These are phyloP conservation scores for Platorchestia sp. DNA, from an alignment of 1,140 invertebrate genomes.

Conservation along the genomic window DNA sequence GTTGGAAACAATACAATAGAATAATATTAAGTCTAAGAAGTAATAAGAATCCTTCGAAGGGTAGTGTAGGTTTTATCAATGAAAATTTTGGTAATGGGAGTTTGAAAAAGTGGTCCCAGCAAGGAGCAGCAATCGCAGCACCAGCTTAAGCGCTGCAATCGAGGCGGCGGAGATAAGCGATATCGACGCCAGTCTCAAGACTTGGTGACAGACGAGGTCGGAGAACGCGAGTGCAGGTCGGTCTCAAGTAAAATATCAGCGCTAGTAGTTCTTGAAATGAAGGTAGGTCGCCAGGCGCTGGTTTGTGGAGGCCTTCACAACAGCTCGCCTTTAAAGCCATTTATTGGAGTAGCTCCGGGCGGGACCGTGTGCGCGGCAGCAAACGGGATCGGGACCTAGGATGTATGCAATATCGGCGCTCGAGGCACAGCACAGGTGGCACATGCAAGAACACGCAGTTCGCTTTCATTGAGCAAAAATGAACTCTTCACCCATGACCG, in stretches of 20 bases:
- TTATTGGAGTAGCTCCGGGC: neutral
- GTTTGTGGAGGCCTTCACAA: conserved; percentile 10
- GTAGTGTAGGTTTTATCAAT: no score
- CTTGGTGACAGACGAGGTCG: neutral
- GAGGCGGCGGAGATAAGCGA: neutral
- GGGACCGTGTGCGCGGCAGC: neutral
- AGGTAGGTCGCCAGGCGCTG: neutral
- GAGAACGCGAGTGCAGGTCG: neutral
- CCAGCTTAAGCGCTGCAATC: neutral
- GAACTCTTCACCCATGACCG: neutral
- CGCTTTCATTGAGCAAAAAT: neutral
- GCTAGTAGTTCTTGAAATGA: neutral
- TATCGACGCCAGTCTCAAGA: neutral
- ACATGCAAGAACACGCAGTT: neutral
- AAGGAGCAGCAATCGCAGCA: neutral
- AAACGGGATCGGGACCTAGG: no score
- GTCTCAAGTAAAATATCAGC: neutral
- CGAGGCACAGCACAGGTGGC: neutral
- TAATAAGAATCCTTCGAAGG: neutral
- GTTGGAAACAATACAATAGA: neutral
- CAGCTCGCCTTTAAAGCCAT: conserved; percentile 54
- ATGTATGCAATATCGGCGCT: neutral
- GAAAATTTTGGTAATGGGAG: neutral
- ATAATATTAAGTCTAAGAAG: neutral
- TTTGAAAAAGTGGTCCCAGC: neutral